Base-by-base conservation (phyloP, 2,113 vertebrate genomes). In the Pterocles gutturalis region DNA sequence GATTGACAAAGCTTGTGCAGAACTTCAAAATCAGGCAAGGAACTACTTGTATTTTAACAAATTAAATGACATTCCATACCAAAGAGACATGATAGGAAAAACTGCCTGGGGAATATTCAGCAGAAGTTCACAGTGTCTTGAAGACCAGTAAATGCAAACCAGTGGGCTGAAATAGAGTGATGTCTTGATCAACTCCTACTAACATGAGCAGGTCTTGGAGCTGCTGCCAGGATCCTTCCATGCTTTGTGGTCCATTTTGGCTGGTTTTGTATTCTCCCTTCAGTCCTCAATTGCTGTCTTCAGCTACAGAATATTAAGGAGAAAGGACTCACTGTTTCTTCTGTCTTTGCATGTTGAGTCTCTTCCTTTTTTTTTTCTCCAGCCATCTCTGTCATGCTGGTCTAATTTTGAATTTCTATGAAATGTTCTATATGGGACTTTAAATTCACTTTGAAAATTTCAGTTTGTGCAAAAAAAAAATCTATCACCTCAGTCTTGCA, bases 201-300 rank as follows among this genome's bases (percentile, higher is more conserved):
- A 72, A 49, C 17, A n/a, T 13, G 5, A 41, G 8, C 10, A 29
- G 18, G 22, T 79, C 22, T 57, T 53, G 26, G 4, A 73, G 12
- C 16, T 19, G 1, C 2, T 53, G 22, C 10, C 16, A 87, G 6
- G 18, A 36, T 73, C 5, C 19, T 73, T 21, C 18, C 0, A 0
- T 24, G 20, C 17, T 34, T 33, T 53, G 29, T 41, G 36, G 14
- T 58, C 25, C 21, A n/a, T 58, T 87, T 83, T 24, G 11, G 6
- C 10, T 83, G n/a, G 0, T 57, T 86, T 77, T 46, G 2, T 34
- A 21, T 41, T 13, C 12, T 66, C 6, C 46, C 11, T 67, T 78
- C 18, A 24, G 48, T 26, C 15, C 11, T 62, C 24, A 22, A 2
- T 22, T 58, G 20, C 31, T 36, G 4, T 51, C 13, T 65, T 18